A percentile compares a stretch with the other conserved stretches of the same genome.
Conservation (phyloP, 2,797 vertebrate species). For the Diplodus puntazzo region DNA sequence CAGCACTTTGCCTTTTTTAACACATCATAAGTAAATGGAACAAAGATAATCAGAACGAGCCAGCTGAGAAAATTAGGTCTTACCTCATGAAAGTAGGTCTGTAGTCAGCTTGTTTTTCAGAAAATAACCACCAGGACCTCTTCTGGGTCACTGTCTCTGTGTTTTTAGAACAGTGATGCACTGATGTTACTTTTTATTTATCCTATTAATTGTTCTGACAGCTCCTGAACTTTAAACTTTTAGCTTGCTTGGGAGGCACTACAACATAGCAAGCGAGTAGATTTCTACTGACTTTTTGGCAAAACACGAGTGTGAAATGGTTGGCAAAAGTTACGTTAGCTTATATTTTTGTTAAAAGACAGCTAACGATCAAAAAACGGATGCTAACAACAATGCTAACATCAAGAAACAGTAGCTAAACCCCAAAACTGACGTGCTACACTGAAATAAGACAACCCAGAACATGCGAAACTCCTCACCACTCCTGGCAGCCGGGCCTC, state of each 20-base stretch:
- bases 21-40: slow-evolving; percentile 13
- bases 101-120: slow-evolving; percentile 9
- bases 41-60: slow-evolving; percentile 26
- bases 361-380: neutral
- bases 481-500: too few species aligned
- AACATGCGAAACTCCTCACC: too few species aligned
- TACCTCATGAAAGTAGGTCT: slow-evolving; percentile 29
- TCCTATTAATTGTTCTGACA: neutral
- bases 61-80: slow-evolving; percentile 33
- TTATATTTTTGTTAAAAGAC: neutral
- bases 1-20: neutral
- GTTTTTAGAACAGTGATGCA: neutral
- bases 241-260: neutral
- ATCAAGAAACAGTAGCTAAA: too few species aligned
- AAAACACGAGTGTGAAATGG: neutral
- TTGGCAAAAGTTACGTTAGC: neutral
- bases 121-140: neutral
- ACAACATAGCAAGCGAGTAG: neutral
- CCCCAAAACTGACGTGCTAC: too few species aligned
- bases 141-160: slow-evolving; percentile 22
- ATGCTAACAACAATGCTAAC: too few species aligned
- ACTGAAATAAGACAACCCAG: too few species aligned
- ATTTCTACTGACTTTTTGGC: neutral
- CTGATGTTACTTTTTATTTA: neutral
- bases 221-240: neutral